Evolutionary conservation across 2,888 invertebrate species (phyloP).

Genomic region (Asteroscopus sphinx): DNA sequence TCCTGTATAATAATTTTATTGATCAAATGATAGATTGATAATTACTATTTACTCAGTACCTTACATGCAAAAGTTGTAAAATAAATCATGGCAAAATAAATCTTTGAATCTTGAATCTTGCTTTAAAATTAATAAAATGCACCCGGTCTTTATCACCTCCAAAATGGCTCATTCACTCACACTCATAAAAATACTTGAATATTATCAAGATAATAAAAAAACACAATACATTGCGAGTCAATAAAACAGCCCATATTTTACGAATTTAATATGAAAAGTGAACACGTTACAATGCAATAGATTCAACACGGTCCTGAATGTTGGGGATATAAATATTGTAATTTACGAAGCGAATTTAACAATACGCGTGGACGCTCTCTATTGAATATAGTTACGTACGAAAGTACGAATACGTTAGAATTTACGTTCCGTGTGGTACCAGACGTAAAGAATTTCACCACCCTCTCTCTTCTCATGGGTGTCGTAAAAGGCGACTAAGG

Average conservation of each 20-base stretch:
- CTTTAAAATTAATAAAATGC: neutral
- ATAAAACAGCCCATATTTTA: slow-evolving; percentile 35
- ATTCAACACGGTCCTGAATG: slow-evolving; percentile 7
- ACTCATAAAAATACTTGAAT: slow-evolving; percentile 11
- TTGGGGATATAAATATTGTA: slow-evolving; percentile 13
- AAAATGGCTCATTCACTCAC: slow-evolving; percentile 7
- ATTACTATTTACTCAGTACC: too few relatives aligned
- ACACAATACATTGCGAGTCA: slow-evolving; percentile 27
- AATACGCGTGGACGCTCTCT: neutral
- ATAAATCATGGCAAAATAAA: too few relatives aligned
- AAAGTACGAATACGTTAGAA: too few relatives aligned
- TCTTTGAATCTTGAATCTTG: neutral
- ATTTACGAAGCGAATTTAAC: slow-evolving; percentile 1
- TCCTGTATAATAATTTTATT: too few relatives aligned
- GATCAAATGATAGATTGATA: too few relatives aligned
- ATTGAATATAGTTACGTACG: slow-evolving; percentile 9
- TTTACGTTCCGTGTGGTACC: too few relatives aligned
- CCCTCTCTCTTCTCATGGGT: too few relatives aligned
- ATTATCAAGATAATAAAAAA: slow-evolving; percentile 31
- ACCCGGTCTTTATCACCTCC: slow-evolving; percentile 1
- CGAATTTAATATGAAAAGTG: slow-evolving; percentile 39
- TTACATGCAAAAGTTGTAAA: too few relatives aligned
- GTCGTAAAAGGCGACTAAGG: too few relatives aligned
- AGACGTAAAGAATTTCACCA: too few relatives aligned
- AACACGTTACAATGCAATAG: slow-evolving; percentile 38